Conservation (phyloP, 2,113 vertebrate species). For the Apeltes quadracus region DNA sequence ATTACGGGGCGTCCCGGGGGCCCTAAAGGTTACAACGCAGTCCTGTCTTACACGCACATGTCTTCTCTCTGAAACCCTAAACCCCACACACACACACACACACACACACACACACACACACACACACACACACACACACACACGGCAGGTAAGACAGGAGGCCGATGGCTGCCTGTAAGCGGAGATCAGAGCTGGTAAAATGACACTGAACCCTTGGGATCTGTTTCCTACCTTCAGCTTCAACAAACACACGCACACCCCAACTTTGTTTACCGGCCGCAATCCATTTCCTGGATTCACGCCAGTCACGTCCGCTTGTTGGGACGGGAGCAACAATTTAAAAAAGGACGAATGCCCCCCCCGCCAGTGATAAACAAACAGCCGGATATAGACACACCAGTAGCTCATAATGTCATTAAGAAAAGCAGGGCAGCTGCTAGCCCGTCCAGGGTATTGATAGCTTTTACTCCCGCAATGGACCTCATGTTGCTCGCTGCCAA, state of each 20-base stretch:
- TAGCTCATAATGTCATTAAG: constrained; percentile 46
- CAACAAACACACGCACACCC: constrained; percentile 16
- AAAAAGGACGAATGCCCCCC: constrained; percentile 3
- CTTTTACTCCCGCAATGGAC: constrained; percentile 21
- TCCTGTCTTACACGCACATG: constrained; percentile 34
- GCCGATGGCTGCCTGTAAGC: constrained; percentile 69
- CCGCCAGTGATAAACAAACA: constrained; percentile 32
- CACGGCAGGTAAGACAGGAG: constrained; percentile 67
- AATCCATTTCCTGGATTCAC: constrained; percentile 74
- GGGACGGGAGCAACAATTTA: constrained; percentile 16
- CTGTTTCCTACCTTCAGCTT: constrained; percentile 54
- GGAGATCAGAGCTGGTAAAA: constrained; percentile 69
- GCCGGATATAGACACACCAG: constrained; percentile 38
- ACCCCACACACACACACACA: constrained; percentile 18
- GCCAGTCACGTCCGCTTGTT: constrained; percentile 62
- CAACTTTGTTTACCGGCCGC: constrained; percentile 72
- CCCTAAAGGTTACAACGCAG: constrained; percentile 44
- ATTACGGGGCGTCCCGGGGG: not conserved
- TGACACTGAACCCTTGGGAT: constrained; percentile 63
- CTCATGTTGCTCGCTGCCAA: constrained; percentile 43
- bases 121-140: constrained; percentile 16
- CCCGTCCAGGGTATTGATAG: constrained; percentile 44
- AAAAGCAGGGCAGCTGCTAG: constrained; percentile 41
- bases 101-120: constrained; percentile 21
- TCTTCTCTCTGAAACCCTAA: constrained; percentile 54